Evolutionary conservation across 2,888 invertebrate species (phyloP).

Genomic region (Sycophila texana): DNA sequence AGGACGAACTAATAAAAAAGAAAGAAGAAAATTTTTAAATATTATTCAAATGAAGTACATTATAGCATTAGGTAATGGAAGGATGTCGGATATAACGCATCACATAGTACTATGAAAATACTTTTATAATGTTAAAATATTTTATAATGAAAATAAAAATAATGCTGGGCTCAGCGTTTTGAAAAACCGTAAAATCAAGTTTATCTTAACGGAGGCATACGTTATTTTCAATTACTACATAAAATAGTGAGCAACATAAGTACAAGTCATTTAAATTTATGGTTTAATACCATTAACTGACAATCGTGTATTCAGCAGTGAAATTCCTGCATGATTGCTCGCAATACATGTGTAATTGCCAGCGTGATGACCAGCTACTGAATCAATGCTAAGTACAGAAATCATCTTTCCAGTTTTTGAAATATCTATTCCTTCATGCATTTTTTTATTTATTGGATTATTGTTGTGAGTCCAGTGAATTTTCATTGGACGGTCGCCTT

Average conservation of each 20-base stretch:
- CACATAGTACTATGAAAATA: no score
- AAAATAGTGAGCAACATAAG: no score
- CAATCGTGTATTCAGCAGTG: slow-evolving; percentile 76
- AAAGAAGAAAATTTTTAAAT: slow-evolving; percentile 3
- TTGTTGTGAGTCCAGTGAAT: slow-evolving; percentile 84
- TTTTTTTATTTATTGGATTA: slow-evolving; percentile 65
- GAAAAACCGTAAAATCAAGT: no score
- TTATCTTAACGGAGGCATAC: no score
- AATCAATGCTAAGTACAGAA: slow-evolving; percentile 71
- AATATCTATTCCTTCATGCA: slow-evolving; percentile 66
- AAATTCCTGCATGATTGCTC: slow-evolving; percentile 73
- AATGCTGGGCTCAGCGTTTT: no score
- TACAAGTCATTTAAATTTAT: slow-evolving; percentile 7
- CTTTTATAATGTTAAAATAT: slow-evolving; percentile 4
- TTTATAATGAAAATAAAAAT: no score
- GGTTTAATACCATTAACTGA: slow-evolving; percentile 75
- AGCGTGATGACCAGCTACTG: slow-evolving; percentile 68
- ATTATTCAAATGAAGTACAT: not conserved
- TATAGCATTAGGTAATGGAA: slow-evolving; percentile 5
- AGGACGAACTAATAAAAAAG: slow-evolving; percentile 71
- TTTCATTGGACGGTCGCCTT: slow-evolving; percentile 86
- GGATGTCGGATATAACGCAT: slow-evolving; percentile 29
- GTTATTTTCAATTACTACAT: no score
- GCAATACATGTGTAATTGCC: slow-evolving; percentile 73
- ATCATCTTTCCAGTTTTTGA: slow-evolving; percentile 71